Evolutionary conservation across 2,888 invertebrate genomes (phyloP), one percentile per base, ranked within the genome.

Genomic region (Tiliacea citrago): DNA sequence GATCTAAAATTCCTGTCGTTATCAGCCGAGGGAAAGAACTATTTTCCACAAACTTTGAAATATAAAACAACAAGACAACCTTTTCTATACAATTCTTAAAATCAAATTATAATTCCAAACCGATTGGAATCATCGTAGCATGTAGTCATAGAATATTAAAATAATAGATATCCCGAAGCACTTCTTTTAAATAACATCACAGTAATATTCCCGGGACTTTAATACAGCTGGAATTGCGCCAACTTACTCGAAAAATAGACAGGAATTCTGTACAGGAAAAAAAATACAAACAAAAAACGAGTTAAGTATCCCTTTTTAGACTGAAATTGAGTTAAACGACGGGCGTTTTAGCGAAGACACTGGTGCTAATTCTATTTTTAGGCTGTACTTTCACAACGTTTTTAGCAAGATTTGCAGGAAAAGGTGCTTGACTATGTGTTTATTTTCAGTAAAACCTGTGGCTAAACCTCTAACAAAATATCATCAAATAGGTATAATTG

Each of bases 171-270:
- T 57, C 39, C 9, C 0, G 12, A 47, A 55, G 10, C 39, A 21
- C 49, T 79, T 45, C 42, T 18, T 63, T 69, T 53, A 60, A 83
- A 83, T 29, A 55, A 29, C 49, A 74, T 74, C 68, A 57, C 60
- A 60, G 70, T 74, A 55, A 79, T 82, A 79, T 74, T 70, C 18
- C 21, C 35, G n/a, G 24, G 61, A 58, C 68, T 75, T 73, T 65
- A 68, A 78, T 77, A 68, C 58, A 63, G 42, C 35, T 88, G 88
- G 84, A 75, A 67, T 69, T 53, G 57, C n/a, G 86, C 88, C 86
- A 86, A 78, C 49, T 75, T 29, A 57, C 76, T 79, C 21, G 47
- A 55, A 66, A 75, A 77, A 75, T 74, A 66, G 61, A 73, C 69
- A 75, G 51, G n/a, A 73, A 81, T 77, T 83, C 42, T 42, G 53